Evolutionary conservation across 2,888 invertebrate genomes (phyloP), one percentile per base, ranked within the genome.

Genomic region (Phortica magna): DNA sequence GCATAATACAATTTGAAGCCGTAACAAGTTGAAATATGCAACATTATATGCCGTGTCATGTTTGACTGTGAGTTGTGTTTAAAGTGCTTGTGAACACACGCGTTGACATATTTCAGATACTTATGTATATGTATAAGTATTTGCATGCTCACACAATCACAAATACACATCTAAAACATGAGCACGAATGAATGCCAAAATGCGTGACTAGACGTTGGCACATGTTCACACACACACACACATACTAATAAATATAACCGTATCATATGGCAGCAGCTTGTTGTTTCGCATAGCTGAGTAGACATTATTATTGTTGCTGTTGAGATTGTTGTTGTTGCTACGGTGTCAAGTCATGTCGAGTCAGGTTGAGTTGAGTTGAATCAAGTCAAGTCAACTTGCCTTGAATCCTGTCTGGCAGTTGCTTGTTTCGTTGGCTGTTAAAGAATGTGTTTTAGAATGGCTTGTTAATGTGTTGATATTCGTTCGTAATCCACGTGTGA

Each of bases 61-160:
- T 85, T 85, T 87, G 85, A 83, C 85, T 84, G 84, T 80, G 61
- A 81, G 83, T 84, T 85, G 87, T 84, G 85, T 85, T 85, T 85
- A 84, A 86, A 87, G 85, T 83, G 85, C 80, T 83, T 81, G 79
- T 64, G 79, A 80, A 82, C 77, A 84, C 76, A 59, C 70, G 31
- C 76, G 76, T 73, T 68, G 41, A 19, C 76, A 70, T n/a, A 14
- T 7, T 43, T 61, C 4, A 22, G 48, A 9, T 48, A 22, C 59
- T 10, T 19, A 59, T 22, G 4, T 59, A 17, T 19, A 59, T 59
- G 19, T 17, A 59, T 17, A 61, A 19, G 17, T 55, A 55, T 55
- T 14, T 55, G 14, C 14, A 55, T 55, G n/a, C 55, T 3, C 61
- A 22, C 4, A 12, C 22, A 19, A n/a, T n/a, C n/a, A n/a, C n/a